Conservation (phyloP, 2,797 vertebrate genomes). For the Chaetophractus vellerosus region DNA sequence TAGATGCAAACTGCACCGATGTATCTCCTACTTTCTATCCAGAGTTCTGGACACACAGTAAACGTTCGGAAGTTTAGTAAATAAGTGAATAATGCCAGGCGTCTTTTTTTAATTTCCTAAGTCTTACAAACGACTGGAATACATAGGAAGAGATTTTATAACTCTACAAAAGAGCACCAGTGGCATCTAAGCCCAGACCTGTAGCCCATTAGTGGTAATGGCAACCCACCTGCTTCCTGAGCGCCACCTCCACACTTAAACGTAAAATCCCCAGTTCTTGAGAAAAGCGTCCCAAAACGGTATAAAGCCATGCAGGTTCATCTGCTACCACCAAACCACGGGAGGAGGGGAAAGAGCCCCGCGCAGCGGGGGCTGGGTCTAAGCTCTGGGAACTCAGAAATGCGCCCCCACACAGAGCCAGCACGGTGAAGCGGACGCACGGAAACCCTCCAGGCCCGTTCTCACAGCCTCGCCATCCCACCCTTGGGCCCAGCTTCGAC, state of each 20-base stretch:
- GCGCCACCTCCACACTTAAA: neutral
- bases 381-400: no score
- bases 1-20: neutral
- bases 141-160: neutral
- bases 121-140: constrained; percentile 53
- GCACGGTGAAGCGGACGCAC: no score
- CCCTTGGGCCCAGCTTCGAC: no score
- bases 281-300: neutral
- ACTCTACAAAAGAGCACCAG: constrained; percentile 23
- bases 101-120: constrained; percentile 38
- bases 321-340: neutral
- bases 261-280: neutral
- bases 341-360: neutral
- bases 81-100: neutral
- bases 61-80: neutral
- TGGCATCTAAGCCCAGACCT: neutral
- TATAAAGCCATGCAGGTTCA: neutral
- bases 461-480: no score
- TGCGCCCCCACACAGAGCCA: no score
- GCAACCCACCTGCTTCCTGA: neutral
- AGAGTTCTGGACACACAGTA: neutral
- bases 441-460: no score
- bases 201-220: neutral
- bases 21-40: neutral
- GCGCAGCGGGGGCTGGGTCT: neutral